phyloP scores from a whole-genome alignment of 2,888 invertebrate genomes.

The Anoncus sp. region DNA sequence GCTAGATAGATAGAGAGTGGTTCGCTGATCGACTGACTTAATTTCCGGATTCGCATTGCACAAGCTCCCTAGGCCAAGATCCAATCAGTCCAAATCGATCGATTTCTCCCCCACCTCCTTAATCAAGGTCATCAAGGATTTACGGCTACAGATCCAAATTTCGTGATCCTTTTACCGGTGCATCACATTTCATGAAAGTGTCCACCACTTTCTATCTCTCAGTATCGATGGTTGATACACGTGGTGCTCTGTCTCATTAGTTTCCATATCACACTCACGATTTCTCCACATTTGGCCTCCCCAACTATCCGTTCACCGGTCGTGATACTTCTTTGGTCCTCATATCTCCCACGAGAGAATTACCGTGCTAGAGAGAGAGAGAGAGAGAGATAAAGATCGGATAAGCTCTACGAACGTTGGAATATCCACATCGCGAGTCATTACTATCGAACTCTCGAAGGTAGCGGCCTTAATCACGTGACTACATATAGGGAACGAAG shows the following conservation, averaged over 20 bases:
- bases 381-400: conserved; percentile 63
- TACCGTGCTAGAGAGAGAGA: too few species aligned
- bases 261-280: conserved; percentile 58
- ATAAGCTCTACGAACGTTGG: conserved; percentile 43
- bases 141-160: conserved; percentile 60
- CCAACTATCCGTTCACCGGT: too few species aligned
- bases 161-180: conserved; percentile 37
- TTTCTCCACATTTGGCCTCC: conserved; percentile 38
- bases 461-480: conserved; percentile 63
- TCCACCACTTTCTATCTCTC: background rate
- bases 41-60: conserved; percentile 55
- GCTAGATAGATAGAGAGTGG: conserved; percentile 12
- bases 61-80: conserved; percentile 43
- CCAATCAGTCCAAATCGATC: conserved; percentile 62
- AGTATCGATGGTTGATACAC: conserved; percentile 14
- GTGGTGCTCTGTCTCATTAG: conserved; percentile 44
- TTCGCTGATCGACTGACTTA: conserved; percentile 59
- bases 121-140: conserved; percentile 64
- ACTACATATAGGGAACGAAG: too few species aligned
- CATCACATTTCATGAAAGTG: conserved; percentile 33
- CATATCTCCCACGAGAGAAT: background rate
- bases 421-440: conserved; percentile 59
- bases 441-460: conserved; percentile 62
- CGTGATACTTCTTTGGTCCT: conserved; percentile 6
- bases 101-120: too few species aligned